Evolutionary conservation across 53 echinoderm and acorn worm genomes (phyloP), one percentile per base, ranked within the genome.

Genomic region (Actinopyga echinites): DNA sequence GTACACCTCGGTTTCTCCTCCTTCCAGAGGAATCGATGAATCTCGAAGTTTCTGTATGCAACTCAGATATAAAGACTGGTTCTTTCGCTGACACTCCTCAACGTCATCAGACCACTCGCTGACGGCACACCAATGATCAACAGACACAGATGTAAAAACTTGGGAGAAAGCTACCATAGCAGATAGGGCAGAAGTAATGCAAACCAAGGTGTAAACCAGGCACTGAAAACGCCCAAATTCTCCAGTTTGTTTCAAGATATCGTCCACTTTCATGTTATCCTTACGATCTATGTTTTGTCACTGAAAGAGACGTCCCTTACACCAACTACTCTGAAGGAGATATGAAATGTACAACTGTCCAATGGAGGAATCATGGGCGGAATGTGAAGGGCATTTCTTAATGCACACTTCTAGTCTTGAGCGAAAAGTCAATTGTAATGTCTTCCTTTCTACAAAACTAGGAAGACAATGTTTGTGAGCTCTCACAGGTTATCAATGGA

Each of bases 41-140:
- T 75, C 75, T 23, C 54, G 24, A n/a, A 31, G 33, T 21, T 32
- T 11, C 17, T 45, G 45, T 1, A 75, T 15, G 54, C 54, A 49
- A 29, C 28, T 25, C 9, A 67, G 33, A 33, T 67, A 33, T n/a
- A 8, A 31, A 10, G 26, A 26, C 15, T 67, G 34, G 5, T 17
- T 13, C 15, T 37, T 32, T n/a, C 10, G 31, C 9, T 61, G 62
- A 6, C 75, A 75, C 5, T 38, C 53, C 25, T 43, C 45, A 2
- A 25, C 53, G 10, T 44, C 37, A 10, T 75, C 49, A n/a, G 45
- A 49, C 75, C 75, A 75, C 45, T 75, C 75, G 25, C 28, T 22
- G 30, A 75, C 75, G 1, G 75, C 75, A 75, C 75, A 75, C 75
- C 75, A 75, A 45, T 75, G 75, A 45, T 75, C 75, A 24, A 75